Evolutionary conservation across 2,797 vertebrate species (phyloP).

Genomic region (Phrynocephalus forsythii): DNA sequence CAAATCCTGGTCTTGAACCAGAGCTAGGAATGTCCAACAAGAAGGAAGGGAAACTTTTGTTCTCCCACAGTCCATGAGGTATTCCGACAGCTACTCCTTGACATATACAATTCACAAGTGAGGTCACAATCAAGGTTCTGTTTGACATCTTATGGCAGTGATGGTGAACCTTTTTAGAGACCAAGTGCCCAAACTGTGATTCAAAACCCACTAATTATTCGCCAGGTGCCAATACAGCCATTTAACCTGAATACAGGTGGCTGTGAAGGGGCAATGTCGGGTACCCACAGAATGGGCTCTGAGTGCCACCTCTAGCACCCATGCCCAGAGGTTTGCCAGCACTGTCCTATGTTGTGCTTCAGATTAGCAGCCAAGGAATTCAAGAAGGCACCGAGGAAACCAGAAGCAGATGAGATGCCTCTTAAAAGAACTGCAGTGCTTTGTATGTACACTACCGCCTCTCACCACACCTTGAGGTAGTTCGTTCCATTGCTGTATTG

Average conservation of each 20-base stretch:
- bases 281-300: too few species aligned
- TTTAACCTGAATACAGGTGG: too few species aligned
- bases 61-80: background rate
- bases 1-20: background rate
- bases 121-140: constrained; percentile 31
- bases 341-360: constrained; percentile 12
- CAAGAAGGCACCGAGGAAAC: constrained; percentile 48
- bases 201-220: too few species aligned
- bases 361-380: constrained; percentile 52
- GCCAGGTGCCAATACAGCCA: too few species aligned
- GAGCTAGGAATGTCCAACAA: background rate
- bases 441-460: constrained; percentile 40
- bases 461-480: background rate
- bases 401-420: constrained; percentile 55
- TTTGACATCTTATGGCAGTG: constrained; percentile 22
- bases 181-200: too few species aligned
- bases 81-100: background rate
- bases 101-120: constrained; percentile 33
- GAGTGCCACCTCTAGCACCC: too few species aligned
- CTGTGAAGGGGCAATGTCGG: too few species aligned
- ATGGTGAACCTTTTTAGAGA: too few species aligned
- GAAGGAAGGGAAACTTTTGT: background rate
- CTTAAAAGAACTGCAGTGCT: constrained; percentile 44
- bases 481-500: too few species aligned
- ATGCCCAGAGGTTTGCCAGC: too few species aligned